Base-by-base conservation (phyloP, 2,113 vertebrate species). In the Atlantisia rogersi region DNA sequence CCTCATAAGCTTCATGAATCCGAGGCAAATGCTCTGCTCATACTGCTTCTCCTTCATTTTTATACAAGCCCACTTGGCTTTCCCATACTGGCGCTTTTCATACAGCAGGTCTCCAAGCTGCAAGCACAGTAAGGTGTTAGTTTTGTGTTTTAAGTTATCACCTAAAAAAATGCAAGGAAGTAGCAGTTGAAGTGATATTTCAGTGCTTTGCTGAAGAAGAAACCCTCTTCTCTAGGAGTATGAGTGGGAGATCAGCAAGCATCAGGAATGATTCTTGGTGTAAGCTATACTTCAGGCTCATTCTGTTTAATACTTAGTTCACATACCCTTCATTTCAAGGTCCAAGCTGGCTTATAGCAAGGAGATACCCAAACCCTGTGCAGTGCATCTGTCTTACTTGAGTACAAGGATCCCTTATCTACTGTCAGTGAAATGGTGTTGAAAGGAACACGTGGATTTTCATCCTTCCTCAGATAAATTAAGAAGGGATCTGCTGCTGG, bases 1-100 rank as follows among this genome's bases (percentile, higher is more conserved):
- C 97, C 96, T 98, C 99, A 99, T 99, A 86, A 99, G 97, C 97
- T 97, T 99, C 99, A 99, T 99, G 90, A 99, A 99, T 3, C 99
- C 99, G 1, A 99, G 98, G 97, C 99, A 99, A 95, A 98, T 99
- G 97, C 99, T 99, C 97, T 99, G 99, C 37, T 99, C 99, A 1
- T 99, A 99, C 12, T 98, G 98, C 7, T 99, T 98, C 91, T 99
- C 98, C 1, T 63, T 93, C 97, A 99, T 97, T 3, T 94, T 99
- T 65, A 99, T 98, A 32, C 99, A 99, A 68, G 99, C 99, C 99
- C 99, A 99, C 86, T 98, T 97, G 77, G 98, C 98, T 76, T 98
- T 98, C 39, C 98, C 98, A 8, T 99, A 99, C 14, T 98, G 97
- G 4, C 99, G 98, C 18, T 99, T 99, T 89, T 99, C 99, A 3